Evolutionary conservation across 2,888 invertebrate genomes (phyloP).

Genomic region (Unio delphinus): DNA sequence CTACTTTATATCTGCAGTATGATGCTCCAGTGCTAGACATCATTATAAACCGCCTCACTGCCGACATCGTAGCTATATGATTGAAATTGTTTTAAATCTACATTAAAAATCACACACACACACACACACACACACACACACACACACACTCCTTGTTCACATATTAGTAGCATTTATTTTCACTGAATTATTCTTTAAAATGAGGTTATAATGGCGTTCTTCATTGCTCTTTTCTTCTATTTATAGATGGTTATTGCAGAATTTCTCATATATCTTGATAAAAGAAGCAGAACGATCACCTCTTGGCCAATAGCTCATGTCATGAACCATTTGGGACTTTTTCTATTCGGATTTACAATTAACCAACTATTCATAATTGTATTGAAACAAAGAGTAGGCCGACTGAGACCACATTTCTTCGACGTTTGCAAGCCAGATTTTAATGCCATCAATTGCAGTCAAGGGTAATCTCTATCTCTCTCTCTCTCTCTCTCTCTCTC

Average conservation of each 20-base stretch:
- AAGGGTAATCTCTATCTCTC: slow-evolving; percentile 1
- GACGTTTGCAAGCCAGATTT: slow-evolving; percentile 83
- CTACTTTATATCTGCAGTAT: too few species aligned
- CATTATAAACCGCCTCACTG: too few species aligned
- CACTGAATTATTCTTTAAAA: too few species aligned
- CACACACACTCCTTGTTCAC: too few species aligned
- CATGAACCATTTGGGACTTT: slow-evolving; percentile 65
- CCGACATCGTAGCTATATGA: too few species aligned
- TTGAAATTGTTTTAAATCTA: too few species aligned
- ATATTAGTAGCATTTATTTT: too few species aligned
- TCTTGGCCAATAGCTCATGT: slow-evolving; percentile 5
- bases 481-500: too few species aligned
- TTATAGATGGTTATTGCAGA: slow-evolving; percentile 13
- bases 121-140: too few species aligned
- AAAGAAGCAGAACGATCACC: not conserved
- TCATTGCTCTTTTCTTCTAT: not conserved
- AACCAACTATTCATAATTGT: slow-evolving; percentile 90
- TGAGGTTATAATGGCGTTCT: too few species aligned
- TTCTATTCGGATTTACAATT: slow-evolving; percentile 88
- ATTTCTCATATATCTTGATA: slow-evolving; percentile 2
- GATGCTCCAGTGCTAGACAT: too few species aligned
- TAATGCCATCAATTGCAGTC: slow-evolving; percentile 39
- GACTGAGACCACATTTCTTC: slow-evolving; percentile 93
- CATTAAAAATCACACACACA: too few species aligned
- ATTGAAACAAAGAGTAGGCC: slow-evolving; percentile 92